Evolutionary conservation across 2,797 vertebrate genomes (phyloP).

Genomic region (Dryobates pubescens): DNA sequence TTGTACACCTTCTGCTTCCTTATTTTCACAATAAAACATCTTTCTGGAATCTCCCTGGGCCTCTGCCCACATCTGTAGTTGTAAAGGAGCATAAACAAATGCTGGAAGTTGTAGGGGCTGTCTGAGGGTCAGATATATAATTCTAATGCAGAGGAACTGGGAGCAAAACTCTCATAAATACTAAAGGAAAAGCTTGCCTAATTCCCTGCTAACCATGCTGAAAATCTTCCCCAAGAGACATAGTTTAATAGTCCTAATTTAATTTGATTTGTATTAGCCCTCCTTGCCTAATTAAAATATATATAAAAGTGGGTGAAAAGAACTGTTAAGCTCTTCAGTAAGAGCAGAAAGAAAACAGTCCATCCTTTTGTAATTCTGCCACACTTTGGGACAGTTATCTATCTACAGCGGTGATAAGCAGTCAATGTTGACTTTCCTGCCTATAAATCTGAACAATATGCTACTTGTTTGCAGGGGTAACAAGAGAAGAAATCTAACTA

Average conservation of each 20-base stretch:
- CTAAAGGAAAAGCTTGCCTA: not conserved
- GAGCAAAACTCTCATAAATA: not conserved
- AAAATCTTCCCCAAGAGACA: not conserved
- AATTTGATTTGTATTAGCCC: slow-evolving; percentile 27
- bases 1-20: not conserved
- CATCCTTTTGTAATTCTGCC: not conserved
- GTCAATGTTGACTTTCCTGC: not conserved
- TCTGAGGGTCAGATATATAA: not conserved
- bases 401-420: not conserved
- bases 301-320: not conserved
- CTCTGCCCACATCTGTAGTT: not conserved
- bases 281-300: slow-evolving; percentile 46
- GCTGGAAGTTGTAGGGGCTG: not conserved
- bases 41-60: not conserved
- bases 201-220: not conserved
- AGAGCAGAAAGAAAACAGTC: not conserved
- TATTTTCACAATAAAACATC: not conserved
- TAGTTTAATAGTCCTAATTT: not conserved
- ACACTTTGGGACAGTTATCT: not conserved
- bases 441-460: not conserved
- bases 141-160: not conserved
- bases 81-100: not conserved
- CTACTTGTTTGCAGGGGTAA: not conserved
- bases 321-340: not conserved
- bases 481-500: not conserved